Evolutionary conservation across 2,888 invertebrate genomes (phyloP).

Genomic region (Steromphala cineraria): DNA sequence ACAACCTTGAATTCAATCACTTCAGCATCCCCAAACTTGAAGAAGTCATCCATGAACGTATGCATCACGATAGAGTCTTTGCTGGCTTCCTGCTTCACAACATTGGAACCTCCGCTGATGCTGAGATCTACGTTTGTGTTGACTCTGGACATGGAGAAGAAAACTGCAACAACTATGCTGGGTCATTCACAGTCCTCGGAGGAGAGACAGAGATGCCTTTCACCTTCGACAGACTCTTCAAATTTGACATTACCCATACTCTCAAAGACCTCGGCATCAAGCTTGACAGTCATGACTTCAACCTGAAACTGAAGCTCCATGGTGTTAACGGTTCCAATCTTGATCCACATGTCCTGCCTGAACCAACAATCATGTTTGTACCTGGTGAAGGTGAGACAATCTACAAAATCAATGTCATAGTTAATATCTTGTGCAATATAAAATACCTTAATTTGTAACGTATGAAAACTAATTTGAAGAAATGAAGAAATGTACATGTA

Average conservation of each 20-base stretch:
- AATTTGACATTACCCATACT: conserved; percentile 24
- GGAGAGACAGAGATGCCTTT: conserved; percentile 25
- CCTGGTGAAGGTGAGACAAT: conserved; percentile 24
- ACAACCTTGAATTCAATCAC: conserved; percentile 30
- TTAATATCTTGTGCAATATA: no score
- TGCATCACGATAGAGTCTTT: conserved; percentile 27
- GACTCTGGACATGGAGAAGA: conserved; percentile 1
- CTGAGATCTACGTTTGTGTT: conserved; percentile 36
- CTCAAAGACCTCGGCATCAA: not conserved
- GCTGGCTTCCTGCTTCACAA: conserved; percentile 34
- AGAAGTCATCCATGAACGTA: not conserved
- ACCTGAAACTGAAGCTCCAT: not conserved
- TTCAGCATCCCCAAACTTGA: conserved; percentile 25
- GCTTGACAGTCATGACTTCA: not conserved
- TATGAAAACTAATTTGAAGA: no score
- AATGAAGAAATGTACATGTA: no score
- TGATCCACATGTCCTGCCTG: not conserved
- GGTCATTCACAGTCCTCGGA: conserved; percentile 22
- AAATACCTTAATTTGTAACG: no score
- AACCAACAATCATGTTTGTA: conserved; percentile 17
- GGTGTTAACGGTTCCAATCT: not conserved
- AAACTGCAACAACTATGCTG: conserved; percentile 22
- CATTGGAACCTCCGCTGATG: conserved; percentile 37
- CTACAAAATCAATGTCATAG: not conserved
- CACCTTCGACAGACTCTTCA: conserved; percentile 24